Evolutionary conservation across 2,888 invertebrate species (phyloP), one percentile per base, ranked within the genome.

Genomic region (Agriopis aurantiaria): DNA sequence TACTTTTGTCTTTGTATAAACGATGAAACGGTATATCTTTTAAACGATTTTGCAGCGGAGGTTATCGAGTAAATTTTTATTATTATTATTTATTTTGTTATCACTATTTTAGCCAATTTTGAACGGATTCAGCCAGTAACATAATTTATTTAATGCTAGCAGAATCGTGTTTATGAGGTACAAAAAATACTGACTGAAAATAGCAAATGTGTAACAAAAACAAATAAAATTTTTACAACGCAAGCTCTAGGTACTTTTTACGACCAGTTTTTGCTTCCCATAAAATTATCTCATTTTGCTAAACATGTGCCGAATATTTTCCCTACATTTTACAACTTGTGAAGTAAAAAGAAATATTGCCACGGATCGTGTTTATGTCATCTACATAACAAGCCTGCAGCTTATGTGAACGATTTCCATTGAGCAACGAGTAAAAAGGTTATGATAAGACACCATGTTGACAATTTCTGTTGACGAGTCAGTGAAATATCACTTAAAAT

Each of bases 341-440:
- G 9, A 33, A 40, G 52, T 51, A 43, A 45, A 67, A 61, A 57
- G 56, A 49, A 45, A 57, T 68, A 68, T 68, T 57, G 62, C 43
- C 49, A 17, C 51, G 57, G 43, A 68, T 68, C 57, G 41, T 68
- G 57, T 68, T 57, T 68, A 62, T 46, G 57, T 57, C 51, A 68
- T 67, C 41, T 62, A 68, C 61, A 62, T 68, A 62, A 67, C 49
- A 67, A 68, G 67, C 56, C 48, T 51, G 51, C 61, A 57, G 48
- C 57, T 68, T 62, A 62, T 68, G 62, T 51, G 56, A 55, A 51
- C 49, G 33, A 40, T 57, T 62, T 60, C n/a, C 23, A 49, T 67
- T 10, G 59, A 9, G 9, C 17, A n/a, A 17, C 12, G 53, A 66
- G 48, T 14, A 46, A 48, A 65, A 9, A 33, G 0, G 7, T 40